Evolutionary conservation across 2,888 invertebrate genomes (phyloP), one percentile per base, ranked within the genome.

Genomic region (Tinea semifulvella): DNA sequence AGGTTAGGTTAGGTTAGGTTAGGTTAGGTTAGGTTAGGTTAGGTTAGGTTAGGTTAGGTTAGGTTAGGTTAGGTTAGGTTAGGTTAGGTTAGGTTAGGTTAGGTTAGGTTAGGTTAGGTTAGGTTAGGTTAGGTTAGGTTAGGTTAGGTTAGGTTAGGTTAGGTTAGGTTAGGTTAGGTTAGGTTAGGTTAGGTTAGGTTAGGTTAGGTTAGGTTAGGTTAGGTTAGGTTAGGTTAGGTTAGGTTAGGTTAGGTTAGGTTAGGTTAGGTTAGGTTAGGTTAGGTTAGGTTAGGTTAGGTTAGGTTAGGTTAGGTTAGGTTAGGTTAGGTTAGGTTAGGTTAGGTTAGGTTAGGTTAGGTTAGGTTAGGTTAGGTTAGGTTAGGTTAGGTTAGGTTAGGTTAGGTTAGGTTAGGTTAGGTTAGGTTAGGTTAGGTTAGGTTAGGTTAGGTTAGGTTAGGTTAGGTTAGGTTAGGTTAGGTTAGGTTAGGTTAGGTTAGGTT

Each of bases 1-100:
- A 51, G 53, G 53, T 52, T 53, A 50, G 52, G 52, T 52, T 52
- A 51, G 51, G 52, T 50, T 51, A 47, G 49, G 52, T 50, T 51
- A 49, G 50, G 50, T 51, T 50, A 50, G 51, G 49, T 48, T 48
- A 43, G 44, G 46, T 46, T 39, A 39, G 45, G 47, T 43, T 45
- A 43, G 45, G 45, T 43, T 46, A 40, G 46, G 43, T 46, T 43
- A 35, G 43, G 46, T 43, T 40, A 40, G 44, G 43, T 43, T 43
- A 22, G 45, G 40, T 40, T 47, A 42, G 40, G 45, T 47, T 39
- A 40, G 43, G 43, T 43, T 38, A 39, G 45, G 43, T 31, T 31
- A 25, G 43, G 38, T 35, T 46, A 27, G 39, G 42, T 38, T 40
- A 44, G 44, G 44, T 44, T 42, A 44, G 44, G 44, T 44, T 47